Base-by-base conservation (phyloP, 2,888 invertebrate genomes). In the Drosophila melanosoma region DNA sequence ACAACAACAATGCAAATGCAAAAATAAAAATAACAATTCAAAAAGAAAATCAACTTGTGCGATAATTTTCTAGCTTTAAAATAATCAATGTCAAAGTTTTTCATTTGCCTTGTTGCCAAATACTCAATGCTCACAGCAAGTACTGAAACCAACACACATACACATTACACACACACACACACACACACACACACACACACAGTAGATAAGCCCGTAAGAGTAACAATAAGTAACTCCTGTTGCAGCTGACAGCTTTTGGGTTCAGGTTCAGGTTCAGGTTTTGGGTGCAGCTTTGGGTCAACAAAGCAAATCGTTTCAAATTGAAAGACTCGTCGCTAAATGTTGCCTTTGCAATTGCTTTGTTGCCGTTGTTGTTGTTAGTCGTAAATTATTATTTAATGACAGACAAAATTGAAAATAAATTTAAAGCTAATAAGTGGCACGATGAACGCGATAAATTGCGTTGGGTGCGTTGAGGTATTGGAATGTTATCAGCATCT, bases 381-480 rank as follows among this genome's bases (percentile, higher is more conserved):
- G 71, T 88, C 87, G 82, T 86, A 87, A 86, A 89, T 89, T 86
- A 89, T 87, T 82, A 85, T 86, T 86, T 86, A 84, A 89, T 89
- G 89, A 87, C 87, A 89, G 75, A 76, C 74, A 61, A 76, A 86
- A 86, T 86, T 89, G 86, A 86, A 89, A 87, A 86, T 86, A 89
- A 86, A 89, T 89, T 87, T 73, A 75, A 82, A 76, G 81, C 89
- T 81, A 89, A 89, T 86, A 89, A 89, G 78, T 83, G 76, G 67
- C 70, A 79, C 77, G 77, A 76, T 74, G 76, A 82, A 63, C 63
- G 74, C 80, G 60, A 85, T 87, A 85, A 89, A 85, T 83, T 77
- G 66, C 15, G 36, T 32, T 35, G 56, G 62, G 52, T 40, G 35
- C 29, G 54, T 26, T 67, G 4, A 70, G 40, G 38, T 40, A 20